Evolutionary conservation across 2,888 invertebrate genomes (phyloP).

Genomic region (Gastracanthus pulcherrimus): DNA sequence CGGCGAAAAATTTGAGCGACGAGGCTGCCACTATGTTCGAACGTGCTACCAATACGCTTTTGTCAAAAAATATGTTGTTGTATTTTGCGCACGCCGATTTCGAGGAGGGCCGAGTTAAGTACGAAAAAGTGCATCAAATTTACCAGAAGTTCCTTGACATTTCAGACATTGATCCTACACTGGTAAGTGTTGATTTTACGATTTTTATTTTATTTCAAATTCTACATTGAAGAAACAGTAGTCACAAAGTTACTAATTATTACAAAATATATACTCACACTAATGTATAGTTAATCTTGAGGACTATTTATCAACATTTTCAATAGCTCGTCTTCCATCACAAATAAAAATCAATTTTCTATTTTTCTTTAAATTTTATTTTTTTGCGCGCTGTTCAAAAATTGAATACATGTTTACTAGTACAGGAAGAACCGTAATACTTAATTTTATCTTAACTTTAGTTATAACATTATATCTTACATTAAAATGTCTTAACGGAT

Average conservation of each 20-base stretch:
- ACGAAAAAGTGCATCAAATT: constrained; percentile 97
- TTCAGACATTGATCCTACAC: constrained; percentile 94
- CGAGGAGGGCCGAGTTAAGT: constrained; percentile 97
- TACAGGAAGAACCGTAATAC: too few relatives aligned
- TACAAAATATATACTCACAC: too few relatives aligned
- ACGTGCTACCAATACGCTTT: constrained; percentile 91
- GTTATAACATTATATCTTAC: too few relatives aligned
- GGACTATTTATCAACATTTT: too few relatives aligned
- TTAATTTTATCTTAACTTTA: too few relatives aligned
- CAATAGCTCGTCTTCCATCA: too few relatives aligned
- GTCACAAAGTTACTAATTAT: not conserved
- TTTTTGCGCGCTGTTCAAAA: too few relatives aligned
- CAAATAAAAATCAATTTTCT: too few relatives aligned
- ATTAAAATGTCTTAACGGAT: too few relatives aligned
- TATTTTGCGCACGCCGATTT: constrained; percentile 99
- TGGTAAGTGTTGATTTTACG: constrained; percentile 81
- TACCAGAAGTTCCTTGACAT: constrained; percentile 95
- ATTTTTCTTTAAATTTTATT: too few relatives aligned
- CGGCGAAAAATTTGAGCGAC: constrained; percentile 94
- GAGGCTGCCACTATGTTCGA: constrained; percentile 97
- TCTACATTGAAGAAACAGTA: not conserved
- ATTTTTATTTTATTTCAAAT: not conserved
- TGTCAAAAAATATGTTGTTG: constrained; percentile 94
- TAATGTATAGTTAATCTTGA: too few relatives aligned
- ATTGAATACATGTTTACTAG: too few relatives aligned